phyloP scores from a whole-genome alignment of 2,888 invertebrate species.

The Matsumyia berberina region DNA sequence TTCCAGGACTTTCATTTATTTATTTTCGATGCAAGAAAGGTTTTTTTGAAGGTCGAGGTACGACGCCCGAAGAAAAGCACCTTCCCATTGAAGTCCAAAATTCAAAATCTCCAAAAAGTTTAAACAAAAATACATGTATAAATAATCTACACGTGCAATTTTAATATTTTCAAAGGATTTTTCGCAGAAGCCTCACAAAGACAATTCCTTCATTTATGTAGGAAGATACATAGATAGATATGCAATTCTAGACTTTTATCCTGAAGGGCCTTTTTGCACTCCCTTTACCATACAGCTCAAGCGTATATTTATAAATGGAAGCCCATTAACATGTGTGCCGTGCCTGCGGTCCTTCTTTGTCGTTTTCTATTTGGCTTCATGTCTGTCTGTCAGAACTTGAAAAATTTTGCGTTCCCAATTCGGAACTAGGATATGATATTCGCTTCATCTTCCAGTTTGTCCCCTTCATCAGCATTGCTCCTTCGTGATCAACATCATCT shows the following conservation, averaged over 20 bases:
- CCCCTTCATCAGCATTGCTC: not conserved
- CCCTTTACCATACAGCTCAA: slow-evolving; percentile 8
- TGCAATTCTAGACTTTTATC: slow-evolving; percentile 10
- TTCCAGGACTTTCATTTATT: not conserved
- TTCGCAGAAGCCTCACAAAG: slow-evolving; percentile 3
- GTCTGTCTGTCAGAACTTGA: slow-evolving; percentile 38
- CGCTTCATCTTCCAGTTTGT: slow-evolving; percentile 17
- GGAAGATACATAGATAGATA: not conserved
- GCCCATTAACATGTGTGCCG: slow-evolving; percentile 53
- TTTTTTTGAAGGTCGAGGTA: not conserved
- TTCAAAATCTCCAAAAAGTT: not conserved
- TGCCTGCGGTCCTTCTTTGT: slow-evolving; percentile 62
- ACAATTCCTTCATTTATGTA: slow-evolving; percentile 19
- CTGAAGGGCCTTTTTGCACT: not conserved
- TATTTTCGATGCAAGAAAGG: not conserved
- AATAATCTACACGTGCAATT: slow-evolving; percentile 5
- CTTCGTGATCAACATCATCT: slow-evolving; percentile 20
- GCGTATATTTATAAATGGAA: slow-evolving; percentile 30
- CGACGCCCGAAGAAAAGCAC: not conserved
- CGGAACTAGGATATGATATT: slow-evolving; percentile 45
- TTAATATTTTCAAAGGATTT: slow-evolving; percentile 27
- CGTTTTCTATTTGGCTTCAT: slow-evolving; percentile 40
- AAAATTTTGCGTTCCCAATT: slow-evolving; percentile 59
- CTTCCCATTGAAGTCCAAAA: not conserved
- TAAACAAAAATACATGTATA: slow-evolving; percentile 2